These are phyloP conservation scores for Lymantria dispar DNA, from an alignment of 2,888 invertebrate species.

Conservation along the genomic window DNA sequence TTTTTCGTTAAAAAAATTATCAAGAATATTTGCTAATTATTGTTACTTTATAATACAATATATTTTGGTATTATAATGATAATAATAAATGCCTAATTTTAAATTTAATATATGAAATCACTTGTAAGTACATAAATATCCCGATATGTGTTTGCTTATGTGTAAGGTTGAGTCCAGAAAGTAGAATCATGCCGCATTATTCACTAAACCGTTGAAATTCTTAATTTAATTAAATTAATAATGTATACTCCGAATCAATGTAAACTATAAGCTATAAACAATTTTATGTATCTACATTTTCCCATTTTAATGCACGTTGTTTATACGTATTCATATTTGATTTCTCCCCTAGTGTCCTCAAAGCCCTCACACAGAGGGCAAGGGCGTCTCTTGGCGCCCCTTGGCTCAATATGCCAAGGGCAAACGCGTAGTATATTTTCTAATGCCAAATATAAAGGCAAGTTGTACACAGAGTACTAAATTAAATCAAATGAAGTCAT, in stretches of 20 bases:
- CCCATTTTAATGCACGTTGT: no score
- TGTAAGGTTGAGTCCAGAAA: no score
- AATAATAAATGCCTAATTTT: no score
- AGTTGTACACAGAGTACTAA: neutral
- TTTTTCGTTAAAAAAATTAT: no score
- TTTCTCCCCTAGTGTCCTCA: neutral
- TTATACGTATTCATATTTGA: neutral
- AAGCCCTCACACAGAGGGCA: constrained; percentile 12
- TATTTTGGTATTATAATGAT: no score
- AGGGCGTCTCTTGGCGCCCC: constrained; percentile 22
- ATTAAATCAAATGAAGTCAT: neutral
- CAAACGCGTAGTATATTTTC: constrained; percentile 16
- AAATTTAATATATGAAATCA: no score
- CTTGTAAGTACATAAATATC: no score
- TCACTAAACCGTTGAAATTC: no score
- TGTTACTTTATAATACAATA: no score
- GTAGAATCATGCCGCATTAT: no score
- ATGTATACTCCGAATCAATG: neutral
- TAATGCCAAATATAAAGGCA: constrained; percentile 6
- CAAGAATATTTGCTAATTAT: no score
- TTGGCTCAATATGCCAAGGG: constrained; percentile 28
- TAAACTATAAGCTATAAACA: neutral
- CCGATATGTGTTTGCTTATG: no score
- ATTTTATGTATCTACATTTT: neutral
- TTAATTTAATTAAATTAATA: neutral